Evolutionary conservation across 2,797 vertebrate species (phyloP).

Genomic region (Taeniopygia guttata): DNA sequence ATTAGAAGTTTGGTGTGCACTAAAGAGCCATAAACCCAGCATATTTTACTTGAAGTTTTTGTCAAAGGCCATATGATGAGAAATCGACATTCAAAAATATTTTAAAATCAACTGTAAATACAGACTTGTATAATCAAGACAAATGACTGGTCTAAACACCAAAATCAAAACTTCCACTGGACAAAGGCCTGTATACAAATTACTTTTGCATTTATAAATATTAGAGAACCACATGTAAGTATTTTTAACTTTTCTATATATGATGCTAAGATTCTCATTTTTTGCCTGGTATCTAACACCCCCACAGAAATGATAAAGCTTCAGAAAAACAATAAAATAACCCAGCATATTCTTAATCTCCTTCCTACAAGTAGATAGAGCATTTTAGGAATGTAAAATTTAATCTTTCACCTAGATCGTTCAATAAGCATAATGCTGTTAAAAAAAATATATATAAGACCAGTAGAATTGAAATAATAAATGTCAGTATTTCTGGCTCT

Average conservation of each 20-base stretch:
- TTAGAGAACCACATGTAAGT: not conserved
- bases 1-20: not conserved
- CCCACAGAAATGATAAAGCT: not conserved
- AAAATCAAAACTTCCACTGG: not conserved
- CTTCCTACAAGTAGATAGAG: not conserved
- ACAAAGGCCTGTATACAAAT: not conserved
- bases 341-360: not conserved
- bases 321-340: not conserved
- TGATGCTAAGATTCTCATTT: not conserved
- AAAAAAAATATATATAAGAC: not conserved
- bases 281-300: not conserved
- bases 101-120: not conserved
- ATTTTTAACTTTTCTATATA: conserved; percentile 14
- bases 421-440: not conserved
- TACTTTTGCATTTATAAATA: not conserved
- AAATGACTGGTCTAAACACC: not conserved
- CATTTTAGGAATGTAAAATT: conserved; percentile 16
- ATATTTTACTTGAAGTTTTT: not conserved
- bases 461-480: not conserved
- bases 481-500: not conserved
- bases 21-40: not conserved
- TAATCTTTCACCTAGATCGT: not conserved
- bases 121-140: not conserved
- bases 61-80: not conserved
- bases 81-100: not conserved